Evolutionary conservation across 2,113 vertebrate genomes (phyloP).

Genomic region (Bothrops jararaca): DNA sequence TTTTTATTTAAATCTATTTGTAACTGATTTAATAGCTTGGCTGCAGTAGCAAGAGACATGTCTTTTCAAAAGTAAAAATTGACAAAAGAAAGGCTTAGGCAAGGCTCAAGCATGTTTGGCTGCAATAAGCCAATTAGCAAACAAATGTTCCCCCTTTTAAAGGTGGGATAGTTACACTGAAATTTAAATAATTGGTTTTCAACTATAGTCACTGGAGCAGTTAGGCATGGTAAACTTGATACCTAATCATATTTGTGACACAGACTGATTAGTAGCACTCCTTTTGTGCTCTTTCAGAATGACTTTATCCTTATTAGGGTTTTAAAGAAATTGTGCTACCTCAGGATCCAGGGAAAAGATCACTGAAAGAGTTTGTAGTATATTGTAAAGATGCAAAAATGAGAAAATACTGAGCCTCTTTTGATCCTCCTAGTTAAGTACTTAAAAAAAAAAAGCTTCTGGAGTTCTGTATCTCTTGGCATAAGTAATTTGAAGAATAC

Average conservation of each 20-base stretch:
- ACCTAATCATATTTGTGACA: neutral
- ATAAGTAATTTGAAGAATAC: neutral
- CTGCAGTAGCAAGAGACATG: constrained; percentile 13
- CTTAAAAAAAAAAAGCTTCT: neutral
- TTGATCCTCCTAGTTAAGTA: neutral
- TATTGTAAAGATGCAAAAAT: neutral
- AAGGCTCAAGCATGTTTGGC: neutral
- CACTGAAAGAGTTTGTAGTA: neutral
- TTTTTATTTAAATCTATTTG: neutral
- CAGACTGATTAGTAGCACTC: neutral
- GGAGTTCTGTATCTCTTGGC: neutral
- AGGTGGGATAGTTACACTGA: neutral
- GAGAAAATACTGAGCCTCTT: neutral
- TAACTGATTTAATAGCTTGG: constrained; percentile 4
- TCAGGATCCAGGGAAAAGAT: neutral
- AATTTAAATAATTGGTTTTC: neutral
- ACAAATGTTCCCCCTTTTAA: neutral
- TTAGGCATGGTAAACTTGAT: neutral
- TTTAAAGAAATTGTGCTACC: neutral
- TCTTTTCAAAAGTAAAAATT: neutral
- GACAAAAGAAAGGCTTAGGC: neutral
- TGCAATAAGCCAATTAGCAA: constrained; percentile 20
- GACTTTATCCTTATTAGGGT: neutral
- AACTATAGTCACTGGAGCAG: neutral
- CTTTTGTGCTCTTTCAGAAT: neutral